Conservation (phyloP, 2,888 invertebrate genomes). For the Hypomecis punctinalis region DNA sequence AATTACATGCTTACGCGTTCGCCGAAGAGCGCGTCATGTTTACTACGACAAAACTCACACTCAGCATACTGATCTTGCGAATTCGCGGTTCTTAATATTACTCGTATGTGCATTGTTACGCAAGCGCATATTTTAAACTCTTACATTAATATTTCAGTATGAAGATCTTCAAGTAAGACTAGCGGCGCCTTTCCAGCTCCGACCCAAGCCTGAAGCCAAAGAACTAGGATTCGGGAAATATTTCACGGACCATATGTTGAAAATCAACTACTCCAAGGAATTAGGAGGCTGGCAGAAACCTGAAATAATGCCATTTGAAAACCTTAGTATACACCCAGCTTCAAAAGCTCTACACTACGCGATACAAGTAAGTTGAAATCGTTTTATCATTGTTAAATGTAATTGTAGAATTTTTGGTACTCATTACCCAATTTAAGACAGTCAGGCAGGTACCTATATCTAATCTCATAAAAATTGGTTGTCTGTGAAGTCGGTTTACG, state of each 20-base stretch:
- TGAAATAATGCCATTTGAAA: conserved; percentile 94
- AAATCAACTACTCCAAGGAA: conserved; percentile 91
- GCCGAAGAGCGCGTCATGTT: no score
- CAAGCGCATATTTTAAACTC: background rate
- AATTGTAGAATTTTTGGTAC: no score
- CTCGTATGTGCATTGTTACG: no score
- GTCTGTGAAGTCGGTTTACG: no score
- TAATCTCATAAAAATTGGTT: no score
- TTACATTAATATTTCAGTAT: conserved; percentile 80
- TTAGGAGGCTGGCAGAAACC: conserved; percentile 98
- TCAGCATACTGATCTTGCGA: no score
- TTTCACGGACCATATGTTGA: conserved; percentile 98
- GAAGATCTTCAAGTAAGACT: conserved; percentile 90
- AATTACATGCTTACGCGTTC: no score
- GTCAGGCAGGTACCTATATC: no score
- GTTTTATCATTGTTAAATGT: no score
- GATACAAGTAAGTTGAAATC: conserved; percentile 89
- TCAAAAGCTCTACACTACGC: conserved; percentile 99
- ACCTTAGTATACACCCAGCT: conserved; percentile 96
- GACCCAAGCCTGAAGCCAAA: conserved; percentile 91
- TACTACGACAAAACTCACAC: no score
- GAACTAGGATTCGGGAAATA: conserved; percentile 95
- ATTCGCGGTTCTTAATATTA: no score
- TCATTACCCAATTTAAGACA: no score
- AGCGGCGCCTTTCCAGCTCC: conserved; percentile 91